A percentile compares a stretch with the other conserved stretches of the same genome.
Conservation (phyloP, 2,888 invertebrate species). For the Subacronicta megacephala region DNA sequence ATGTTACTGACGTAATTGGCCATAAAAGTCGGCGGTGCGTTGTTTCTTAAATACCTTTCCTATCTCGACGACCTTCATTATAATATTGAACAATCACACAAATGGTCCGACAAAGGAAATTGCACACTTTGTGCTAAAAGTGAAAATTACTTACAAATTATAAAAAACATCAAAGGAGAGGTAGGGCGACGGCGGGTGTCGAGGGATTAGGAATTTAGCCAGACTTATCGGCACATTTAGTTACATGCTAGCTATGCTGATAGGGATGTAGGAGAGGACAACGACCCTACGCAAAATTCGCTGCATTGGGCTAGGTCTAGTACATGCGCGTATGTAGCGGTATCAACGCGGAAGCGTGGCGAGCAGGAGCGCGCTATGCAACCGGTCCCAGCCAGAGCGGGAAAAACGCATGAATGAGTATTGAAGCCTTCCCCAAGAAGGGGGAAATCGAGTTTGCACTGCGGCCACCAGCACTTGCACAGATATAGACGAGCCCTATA, state of each 20-base stretch:
- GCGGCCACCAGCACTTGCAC: slow-evolving; percentile 82
- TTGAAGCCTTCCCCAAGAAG: slow-evolving; percentile 88
- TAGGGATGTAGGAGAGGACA: slow-evolving; percentile 81
- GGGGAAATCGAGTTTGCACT: slow-evolving; percentile 88
- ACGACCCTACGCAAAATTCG: slow-evolving; percentile 90
- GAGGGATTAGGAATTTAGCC: slow-evolving; percentile 67
- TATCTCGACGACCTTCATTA: slow-evolving; percentile 59
- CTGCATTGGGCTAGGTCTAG: slow-evolving; percentile 90
- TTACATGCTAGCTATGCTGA: slow-evolving; percentile 57
- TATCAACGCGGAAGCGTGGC: slow-evolving; percentile 82
- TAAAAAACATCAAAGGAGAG: slow-evolving; percentile 54
- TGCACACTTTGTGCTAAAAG: slow-evolving; percentile 73
- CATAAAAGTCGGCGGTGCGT: slow-evolving; percentile 69
- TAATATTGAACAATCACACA: slow-evolving; percentile 63
- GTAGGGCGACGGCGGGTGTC: slow-evolving; percentile 28
- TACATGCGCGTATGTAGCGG: slow-evolving; percentile 85
- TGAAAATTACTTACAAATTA: slow-evolving; percentile 63
- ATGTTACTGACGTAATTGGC: slow-evolving; percentile 64
- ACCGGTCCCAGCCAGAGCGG: slow-evolving; percentile 74
- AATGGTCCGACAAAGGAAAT: slow-evolving; percentile 69
- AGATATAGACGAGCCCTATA: slow-evolving; percentile 78
- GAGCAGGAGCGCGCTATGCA: slow-evolving; percentile 80
- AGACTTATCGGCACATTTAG: slow-evolving; percentile 67
- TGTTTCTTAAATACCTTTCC: slow-evolving; percentile 66
- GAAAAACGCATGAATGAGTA: slow-evolving; percentile 89